Evolutionary conservation across 2,797 vertebrate species (phyloP).

Genomic region (Tinamus major): DNA sequence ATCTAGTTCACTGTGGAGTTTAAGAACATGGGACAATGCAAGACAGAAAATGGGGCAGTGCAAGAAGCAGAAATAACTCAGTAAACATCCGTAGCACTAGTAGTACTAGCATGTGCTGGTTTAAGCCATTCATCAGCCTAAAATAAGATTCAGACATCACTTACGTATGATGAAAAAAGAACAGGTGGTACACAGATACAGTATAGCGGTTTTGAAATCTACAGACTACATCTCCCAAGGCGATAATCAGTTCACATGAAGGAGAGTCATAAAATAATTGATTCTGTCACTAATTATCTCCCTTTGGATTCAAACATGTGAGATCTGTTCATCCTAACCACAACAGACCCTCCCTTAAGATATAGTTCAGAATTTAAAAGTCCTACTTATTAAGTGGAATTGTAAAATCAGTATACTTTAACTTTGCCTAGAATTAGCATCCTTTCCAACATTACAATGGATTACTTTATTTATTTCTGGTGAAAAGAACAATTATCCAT

Average conservation of each 20-base stretch:
- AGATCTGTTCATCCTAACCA: background rate
- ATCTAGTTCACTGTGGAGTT: background rate
- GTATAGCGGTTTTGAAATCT: background rate
- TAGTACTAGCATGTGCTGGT: background rate
- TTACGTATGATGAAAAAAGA: background rate
- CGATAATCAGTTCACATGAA: background rate
- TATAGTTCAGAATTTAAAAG: background rate
- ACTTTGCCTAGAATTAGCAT: accelerated
- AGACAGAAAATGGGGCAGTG: background rate
- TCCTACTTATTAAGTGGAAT: background rate
- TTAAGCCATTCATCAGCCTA: background rate
- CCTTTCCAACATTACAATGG: background rate
- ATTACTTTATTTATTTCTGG: background rate
- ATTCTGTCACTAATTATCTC: background rate
- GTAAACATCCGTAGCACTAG: background rate
- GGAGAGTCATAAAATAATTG: background rate
- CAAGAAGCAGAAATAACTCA: background rate
- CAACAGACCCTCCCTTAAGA: background rate
- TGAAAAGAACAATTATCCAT: background rate
- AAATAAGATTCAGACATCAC: background rate
- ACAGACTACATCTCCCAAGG: background rate
- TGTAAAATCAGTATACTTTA: background rate
- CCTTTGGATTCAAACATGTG: background rate
- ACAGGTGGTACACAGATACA: background rate
- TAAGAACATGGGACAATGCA: background rate